Percentiles rank a stretch among this genome's conserved stretches.
Evolutionary conservation across 1,140 invertebrate genomes (phyloP).

Genomic region (Apolygus lucorum): DNA sequence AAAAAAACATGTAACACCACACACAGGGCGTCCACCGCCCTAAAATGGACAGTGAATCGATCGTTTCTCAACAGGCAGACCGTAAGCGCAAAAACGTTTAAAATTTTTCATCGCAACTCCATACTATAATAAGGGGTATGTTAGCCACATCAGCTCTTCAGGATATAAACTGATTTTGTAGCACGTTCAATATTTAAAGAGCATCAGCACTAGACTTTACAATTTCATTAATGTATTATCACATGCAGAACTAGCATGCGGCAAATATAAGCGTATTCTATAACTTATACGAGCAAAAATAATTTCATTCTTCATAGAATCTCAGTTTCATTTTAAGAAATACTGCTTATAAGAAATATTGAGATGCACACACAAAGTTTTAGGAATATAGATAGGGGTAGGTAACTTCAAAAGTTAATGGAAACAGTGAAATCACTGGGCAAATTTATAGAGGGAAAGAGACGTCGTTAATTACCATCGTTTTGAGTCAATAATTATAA

Average conservation of each 20-base stretch:
- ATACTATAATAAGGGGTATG: too few species aligned
- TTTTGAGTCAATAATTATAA: too few species aligned
- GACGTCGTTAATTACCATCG: too few species aligned
- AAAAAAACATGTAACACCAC: too few species aligned
- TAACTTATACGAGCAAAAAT: slow-evolving; percentile 11
- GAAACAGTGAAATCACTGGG: not conserved
- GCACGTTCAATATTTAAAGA: too few species aligned
- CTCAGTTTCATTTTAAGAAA: not conserved
- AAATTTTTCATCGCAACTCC: too few species aligned
- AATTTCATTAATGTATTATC: slow-evolving; percentile 16
- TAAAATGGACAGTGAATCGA: too few species aligned
- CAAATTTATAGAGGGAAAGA: not conserved
- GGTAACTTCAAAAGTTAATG: not conserved
- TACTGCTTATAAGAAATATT: not conserved
- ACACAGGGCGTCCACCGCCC: too few species aligned
- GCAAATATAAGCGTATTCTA: slow-evolving; percentile 17
- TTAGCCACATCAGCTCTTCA: too few species aligned
- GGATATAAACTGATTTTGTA: too few species aligned
- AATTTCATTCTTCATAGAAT: slow-evolving; percentile 15
- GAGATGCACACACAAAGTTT: not conserved
- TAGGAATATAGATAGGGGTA: not conserved
- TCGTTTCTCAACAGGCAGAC: not conserved
- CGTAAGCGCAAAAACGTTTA: not conserved
- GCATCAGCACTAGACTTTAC: not conserved
- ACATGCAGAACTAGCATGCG: slow-evolving; percentile 15